A percentile compares a stretch with the other conserved stretches of the same genome.
phyloP scores from a whole-genome alignment of 2,113 vertebrate genomes.

The Vicugna pacos region DNA sequence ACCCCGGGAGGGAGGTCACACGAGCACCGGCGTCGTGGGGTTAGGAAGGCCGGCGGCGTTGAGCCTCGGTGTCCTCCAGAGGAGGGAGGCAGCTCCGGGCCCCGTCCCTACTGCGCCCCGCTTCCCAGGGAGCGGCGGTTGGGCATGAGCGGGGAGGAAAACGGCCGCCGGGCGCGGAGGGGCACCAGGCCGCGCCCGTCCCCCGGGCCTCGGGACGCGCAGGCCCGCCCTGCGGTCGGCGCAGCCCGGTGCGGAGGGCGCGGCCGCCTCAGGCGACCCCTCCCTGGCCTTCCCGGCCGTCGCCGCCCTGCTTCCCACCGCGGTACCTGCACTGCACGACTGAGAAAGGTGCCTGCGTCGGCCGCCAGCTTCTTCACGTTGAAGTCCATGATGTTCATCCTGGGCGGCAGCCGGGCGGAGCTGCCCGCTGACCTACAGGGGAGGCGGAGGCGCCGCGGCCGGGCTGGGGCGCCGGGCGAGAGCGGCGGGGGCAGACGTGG shows the following conservation, averaged over 20 bases:
- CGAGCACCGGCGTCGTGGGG: background rate
- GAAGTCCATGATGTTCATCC: conserved; percentile 93
- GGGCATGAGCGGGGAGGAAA: background rate
- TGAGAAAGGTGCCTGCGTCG: conserved; percentile 96
- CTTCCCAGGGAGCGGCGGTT: background rate
- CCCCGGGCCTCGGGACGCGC: background rate
- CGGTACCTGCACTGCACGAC: conserved; percentile 95
- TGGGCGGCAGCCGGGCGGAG: conserved; percentile 51
- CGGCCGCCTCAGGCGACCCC: background rate
- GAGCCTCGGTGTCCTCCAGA: background rate
- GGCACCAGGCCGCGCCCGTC: conserved; percentile 62
- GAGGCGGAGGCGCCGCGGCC: conserved; percentile 40
- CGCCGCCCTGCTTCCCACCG: background rate
- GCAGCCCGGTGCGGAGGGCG: background rate
- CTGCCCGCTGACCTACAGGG: conserved; percentile 43
- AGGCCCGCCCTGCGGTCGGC: background rate
- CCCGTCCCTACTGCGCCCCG: background rate
- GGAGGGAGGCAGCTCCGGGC: background rate
- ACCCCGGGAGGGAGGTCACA: conserved; percentile 2
- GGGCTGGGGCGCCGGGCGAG: background rate
- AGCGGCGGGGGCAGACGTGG: conserved; percentile 67
- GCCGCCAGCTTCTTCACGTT: conserved; percentile 97
- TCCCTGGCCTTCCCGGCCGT: background rate
- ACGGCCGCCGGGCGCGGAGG: background rate
- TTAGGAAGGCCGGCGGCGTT: background rate